A percentile compares a stretch with the other conserved stretches of the same genome.
Conservation (phyloP, 2,797 vertebrate species). For the Myripristis murdjan region DNA sequence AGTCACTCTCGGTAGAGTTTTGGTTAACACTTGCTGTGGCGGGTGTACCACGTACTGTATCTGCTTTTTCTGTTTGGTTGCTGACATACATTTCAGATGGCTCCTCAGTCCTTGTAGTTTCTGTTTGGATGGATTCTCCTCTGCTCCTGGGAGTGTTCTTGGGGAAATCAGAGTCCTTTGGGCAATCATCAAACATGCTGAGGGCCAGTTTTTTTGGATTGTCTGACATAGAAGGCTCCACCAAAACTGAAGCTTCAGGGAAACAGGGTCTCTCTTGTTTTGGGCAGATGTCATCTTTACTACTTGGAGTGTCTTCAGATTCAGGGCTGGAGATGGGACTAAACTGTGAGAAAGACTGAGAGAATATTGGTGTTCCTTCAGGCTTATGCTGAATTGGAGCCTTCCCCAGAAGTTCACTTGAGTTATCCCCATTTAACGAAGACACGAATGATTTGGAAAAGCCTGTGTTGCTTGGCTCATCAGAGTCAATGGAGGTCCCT, state of each 20-base stretch:
- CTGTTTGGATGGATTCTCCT: conserved; percentile 66
- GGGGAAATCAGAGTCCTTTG: conserved; percentile 85
- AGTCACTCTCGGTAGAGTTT: conserved; percentile 79
- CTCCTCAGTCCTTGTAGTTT: conserved; percentile 67
- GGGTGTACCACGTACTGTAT: conserved; percentile 76
- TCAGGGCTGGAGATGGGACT: conserved; percentile 96
- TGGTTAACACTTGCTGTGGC: conserved; percentile 75
- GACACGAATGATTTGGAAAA: conserved; percentile 90
- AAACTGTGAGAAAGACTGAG: conserved; percentile 91
- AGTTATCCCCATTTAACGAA: conserved; percentile 91
- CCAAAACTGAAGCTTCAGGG: conserved; percentile 81
- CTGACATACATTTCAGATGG: conserved; percentile 66
- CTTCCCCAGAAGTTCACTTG: conserved; percentile 86
- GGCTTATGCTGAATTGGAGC: conserved; percentile 84
- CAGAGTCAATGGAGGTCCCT: conserved; percentile 81
- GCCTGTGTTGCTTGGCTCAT: conserved; percentile 71
- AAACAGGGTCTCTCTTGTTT: conserved; percentile 88
- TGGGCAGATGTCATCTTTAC: conserved; percentile 81
- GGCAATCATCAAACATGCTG: conserved; percentile 89
- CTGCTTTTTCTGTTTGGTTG: conserved; percentile 76
- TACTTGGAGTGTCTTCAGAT: conserved; percentile 86
- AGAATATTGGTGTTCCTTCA: conserved; percentile 88
- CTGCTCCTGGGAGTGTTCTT: conserved; percentile 62
- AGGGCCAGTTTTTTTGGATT: conserved; percentile 80
- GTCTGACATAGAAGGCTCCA: conserved; percentile 84